Percentiles rank a stretch among this genome's conserved stretches.
These are phyloP conservation scores for Pseudomyrmex sp. DNA, from an alignment of 1,140 invertebrate species.

Conservation along the genomic window DNA sequence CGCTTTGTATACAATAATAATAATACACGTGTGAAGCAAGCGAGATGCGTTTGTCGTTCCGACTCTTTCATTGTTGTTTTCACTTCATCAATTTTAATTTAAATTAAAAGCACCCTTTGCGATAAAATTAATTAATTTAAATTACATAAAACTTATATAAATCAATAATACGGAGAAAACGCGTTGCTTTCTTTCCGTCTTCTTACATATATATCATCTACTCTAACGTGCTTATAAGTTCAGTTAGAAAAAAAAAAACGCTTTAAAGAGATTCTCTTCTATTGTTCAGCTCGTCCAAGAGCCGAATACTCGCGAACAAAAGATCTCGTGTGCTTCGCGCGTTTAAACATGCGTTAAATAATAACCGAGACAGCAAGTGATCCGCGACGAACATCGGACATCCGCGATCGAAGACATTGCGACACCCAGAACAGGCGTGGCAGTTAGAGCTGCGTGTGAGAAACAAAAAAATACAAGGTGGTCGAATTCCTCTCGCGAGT, in stretches of 20 bases:
- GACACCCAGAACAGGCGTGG: not conserved
- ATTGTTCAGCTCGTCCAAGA: not conserved
- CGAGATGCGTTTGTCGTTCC: slow-evolving; percentile 41
- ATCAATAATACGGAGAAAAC: no score
- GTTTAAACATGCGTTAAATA: slow-evolving; percentile 43
- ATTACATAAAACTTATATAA: no score
- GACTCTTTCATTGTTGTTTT: slow-evolving; percentile 14
- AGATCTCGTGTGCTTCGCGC: slow-evolving; percentile 11
- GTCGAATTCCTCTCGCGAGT: slow-evolving; percentile 25
- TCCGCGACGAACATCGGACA: slow-evolving; percentile 11
- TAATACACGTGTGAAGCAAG: slow-evolving; percentile 67
- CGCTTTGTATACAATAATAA: slow-evolving; percentile 34
- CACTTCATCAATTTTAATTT: slow-evolving; percentile 1
- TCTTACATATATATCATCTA: no score
- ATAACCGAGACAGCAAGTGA: slow-evolving; percentile 34
- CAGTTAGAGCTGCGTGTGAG: not conserved
- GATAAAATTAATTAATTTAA: no score
- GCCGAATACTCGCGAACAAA: not conserved
- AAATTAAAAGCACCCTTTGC: slow-evolving; percentile 4
- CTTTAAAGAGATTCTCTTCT: not conserved
- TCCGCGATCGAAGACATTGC: not conserved
- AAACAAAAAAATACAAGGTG: not conserved
- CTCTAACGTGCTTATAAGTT: no score
- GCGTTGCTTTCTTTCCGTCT: no score
- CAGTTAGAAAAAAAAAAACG: no score